Evolutionary conservation across 2,113 vertebrate species (phyloP), one percentile per base, ranked within the genome.

Genomic region (Oncorhynchus tshawytscha): DNA sequence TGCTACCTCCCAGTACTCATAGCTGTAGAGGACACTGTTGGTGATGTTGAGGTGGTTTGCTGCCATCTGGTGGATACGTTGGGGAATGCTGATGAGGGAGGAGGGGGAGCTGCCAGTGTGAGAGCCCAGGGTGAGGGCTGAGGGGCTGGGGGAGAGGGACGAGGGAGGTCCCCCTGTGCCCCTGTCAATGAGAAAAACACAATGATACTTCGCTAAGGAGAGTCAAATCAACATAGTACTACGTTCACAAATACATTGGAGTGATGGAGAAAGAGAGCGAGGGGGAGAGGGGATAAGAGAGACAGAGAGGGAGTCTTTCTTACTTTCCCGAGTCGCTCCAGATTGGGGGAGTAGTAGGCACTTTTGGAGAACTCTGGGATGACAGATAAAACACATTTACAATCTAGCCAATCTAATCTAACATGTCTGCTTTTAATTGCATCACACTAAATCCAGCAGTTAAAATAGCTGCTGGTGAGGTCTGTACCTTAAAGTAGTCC

Each of bases 51-150:
- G 94, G 1, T 99, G 98, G 70, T 97, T 99, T 91, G 96, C 97
- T 2, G 97, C 97, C 97, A 99, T 99, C 95, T 99, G 98, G 91
- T 99, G 98, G 91, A 99, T 99, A 39, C 97, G 96, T 66, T 99
- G 96, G 0, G 98, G 98, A 88, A 99, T 99, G 95, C 94, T 98
- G 86, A 99, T 94, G 71, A 95, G 94, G 66, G 95, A 93, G 0
- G 94, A 91, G 2, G 95, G 91, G 24, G 93, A 91, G 77, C 79
- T 87, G 88, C 91, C 2, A 39, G 39, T 39, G 39, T 39, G 8
- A 39, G 39, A 39, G 39, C 39, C 94, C 76, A 91, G 90, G 82
- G 92, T 90, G 67, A 92, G 90, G 27, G 94, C 94, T 89, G 95
- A 96, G 84, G 94, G 92, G 82, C 90, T 94, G 74, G 95, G 93